phyloP scores from a whole-genome alignment of 2,888 invertebrate species.

The Ferrisia virgata region DNA sequence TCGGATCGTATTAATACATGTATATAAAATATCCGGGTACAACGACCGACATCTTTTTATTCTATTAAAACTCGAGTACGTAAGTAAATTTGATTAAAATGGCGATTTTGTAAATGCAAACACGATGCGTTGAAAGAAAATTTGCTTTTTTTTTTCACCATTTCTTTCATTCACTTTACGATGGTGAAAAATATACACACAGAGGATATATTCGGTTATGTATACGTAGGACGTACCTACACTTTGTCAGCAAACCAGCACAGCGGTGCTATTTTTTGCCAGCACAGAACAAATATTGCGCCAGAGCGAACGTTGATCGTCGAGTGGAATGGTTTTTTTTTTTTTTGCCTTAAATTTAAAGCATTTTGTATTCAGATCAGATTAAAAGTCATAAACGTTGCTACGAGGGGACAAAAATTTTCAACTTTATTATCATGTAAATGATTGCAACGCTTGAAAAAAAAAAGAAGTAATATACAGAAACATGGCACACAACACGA shows the following conservation, averaged over 20 bases:
- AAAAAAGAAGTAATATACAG: constrained; percentile 15
- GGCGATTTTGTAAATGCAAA: constrained; percentile 4
- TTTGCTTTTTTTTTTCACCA: background rate
- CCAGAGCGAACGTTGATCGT: constrained; percentile 11
- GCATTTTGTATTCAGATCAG: constrained; percentile 30
- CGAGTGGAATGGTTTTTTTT: constrained; percentile 19
- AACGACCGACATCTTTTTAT: background rate
- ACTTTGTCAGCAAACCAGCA: background rate
- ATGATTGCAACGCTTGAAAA: constrained; percentile 19
- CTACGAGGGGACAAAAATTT: background rate
- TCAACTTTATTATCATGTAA: constrained; percentile 30
- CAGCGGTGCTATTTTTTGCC: background rate
- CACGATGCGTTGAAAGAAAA: background rate
- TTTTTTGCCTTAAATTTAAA: constrained; percentile 25
- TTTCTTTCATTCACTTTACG: background rate
- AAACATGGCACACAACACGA: background rate
- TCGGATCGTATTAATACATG: background rate
- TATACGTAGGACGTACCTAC: too few relatives aligned
- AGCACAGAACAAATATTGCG: background rate
- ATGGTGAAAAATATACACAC: background rate
- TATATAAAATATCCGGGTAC: background rate
- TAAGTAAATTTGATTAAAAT: constrained; percentile 16
- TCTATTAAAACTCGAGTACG: background rate
- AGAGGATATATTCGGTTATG: background rate
- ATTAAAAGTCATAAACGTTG: constrained; percentile 30